These are phyloP conservation scores for Byasa hedistus DNA, from an alignment of 2,888 invertebrate genomes.

Conservation along the genomic window DNA sequence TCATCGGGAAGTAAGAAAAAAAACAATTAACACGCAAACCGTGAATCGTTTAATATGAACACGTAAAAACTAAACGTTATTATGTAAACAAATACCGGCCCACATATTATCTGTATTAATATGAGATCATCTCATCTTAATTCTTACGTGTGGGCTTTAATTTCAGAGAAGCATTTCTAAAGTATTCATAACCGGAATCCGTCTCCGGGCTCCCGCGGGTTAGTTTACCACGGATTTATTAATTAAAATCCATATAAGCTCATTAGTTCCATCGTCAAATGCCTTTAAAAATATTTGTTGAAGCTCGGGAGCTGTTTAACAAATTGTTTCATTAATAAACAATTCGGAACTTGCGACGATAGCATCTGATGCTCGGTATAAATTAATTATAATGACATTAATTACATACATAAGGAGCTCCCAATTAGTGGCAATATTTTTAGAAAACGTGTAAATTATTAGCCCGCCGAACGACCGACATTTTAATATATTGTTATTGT, in stretches of 20 bases:
- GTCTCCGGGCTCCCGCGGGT: slow-evolving; percentile 27
- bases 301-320: slow-evolving; percentile 52
- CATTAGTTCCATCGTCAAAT: slow-evolving; percentile 47
- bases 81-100: slow-evolving; percentile 7
- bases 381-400: slow-evolving; percentile 66
- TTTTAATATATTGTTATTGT: slow-evolving; percentile 26
- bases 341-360: slow-evolving; percentile 55
- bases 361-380: slow-evolving; percentile 57
- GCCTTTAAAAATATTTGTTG: slow-evolving; percentile 48
- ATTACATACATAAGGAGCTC: slow-evolving; percentile 48
- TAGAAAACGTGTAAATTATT: slow-evolving; percentile 31
- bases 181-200: slow-evolving; percentile 42
- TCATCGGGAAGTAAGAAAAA: not conserved
- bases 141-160: slow-evolving; percentile 35
- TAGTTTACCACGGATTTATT: slow-evolving; percentile 44
- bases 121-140: slow-evolving; percentile 23
- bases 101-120: slow-evolving; percentile 12
- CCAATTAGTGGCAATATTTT: slow-evolving; percentile 53
- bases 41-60: not conserved
- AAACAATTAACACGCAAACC: not conserved
- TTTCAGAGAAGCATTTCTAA: slow-evolving; percentile 37
- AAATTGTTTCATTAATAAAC: slow-evolving; percentile 66
- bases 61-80: not conserved
- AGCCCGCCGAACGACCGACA: slow-evolving; percentile 13
- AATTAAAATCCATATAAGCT: slow-evolving; percentile 60